Percentiles rank a stretch among this genome's conserved stretches.
Conservation (phyloP, 2,113 vertebrate species). For the Pavo muticus region DNA sequence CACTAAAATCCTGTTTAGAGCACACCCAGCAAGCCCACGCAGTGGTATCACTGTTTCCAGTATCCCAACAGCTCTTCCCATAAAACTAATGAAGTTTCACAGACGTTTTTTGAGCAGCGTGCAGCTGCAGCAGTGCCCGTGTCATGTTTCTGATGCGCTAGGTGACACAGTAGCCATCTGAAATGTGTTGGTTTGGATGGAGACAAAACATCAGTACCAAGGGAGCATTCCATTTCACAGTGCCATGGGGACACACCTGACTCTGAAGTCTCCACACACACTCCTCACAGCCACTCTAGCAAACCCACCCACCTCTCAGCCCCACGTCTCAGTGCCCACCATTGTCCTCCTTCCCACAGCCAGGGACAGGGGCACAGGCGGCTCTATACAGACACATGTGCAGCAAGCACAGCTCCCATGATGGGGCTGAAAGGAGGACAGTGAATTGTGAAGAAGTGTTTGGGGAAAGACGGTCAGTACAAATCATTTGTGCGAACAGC, state of each 20-base stretch:
- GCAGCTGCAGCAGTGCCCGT: neutral
- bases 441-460: neutral
- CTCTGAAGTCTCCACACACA: accelerated
- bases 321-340: accelerated
- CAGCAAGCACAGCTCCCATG: accelerated
- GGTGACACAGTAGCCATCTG: neutral
- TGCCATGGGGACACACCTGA: neutral
- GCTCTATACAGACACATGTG: neutral
- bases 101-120: neutral
- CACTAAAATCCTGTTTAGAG: neutral
- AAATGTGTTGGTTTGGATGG: neutral
- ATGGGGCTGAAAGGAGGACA: neutral
- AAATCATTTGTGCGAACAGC: neutral
- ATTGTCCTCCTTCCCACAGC: neutral
- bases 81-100: neutral
- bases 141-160: neutral
- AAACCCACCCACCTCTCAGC: neutral
- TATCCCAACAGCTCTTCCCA: neutral
- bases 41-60: neutral
- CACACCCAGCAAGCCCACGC: neutral
- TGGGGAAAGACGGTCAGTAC: neutral
- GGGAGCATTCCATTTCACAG: neutral
- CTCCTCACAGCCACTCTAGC: neutral
- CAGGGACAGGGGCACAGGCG: neutral
- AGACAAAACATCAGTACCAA: neutral